Conservation (phyloP, 1,140 invertebrate genomes). For the Lanistes nyassanus region DNA sequence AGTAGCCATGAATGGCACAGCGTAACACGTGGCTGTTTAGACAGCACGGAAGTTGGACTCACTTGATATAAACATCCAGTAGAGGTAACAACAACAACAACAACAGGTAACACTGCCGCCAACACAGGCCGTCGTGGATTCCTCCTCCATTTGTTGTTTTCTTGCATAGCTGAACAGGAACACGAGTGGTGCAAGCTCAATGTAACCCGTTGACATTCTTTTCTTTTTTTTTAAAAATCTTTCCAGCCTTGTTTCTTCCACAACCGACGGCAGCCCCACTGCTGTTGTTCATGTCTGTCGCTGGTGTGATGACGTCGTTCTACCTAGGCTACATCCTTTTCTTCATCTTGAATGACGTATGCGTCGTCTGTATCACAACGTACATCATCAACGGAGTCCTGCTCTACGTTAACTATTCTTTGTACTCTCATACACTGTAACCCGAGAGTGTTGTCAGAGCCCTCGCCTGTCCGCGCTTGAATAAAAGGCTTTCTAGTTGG, state of each 20-base stretch:
- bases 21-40: too few species aligned
- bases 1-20: too few species aligned
- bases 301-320: slow-evolving; percentile 69
- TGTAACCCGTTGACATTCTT: background rate
- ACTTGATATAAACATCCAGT: too few species aligned
- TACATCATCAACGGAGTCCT: slow-evolving; percentile 79
- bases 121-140: background rate
- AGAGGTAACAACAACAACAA: background rate
- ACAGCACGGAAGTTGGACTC: too few species aligned
- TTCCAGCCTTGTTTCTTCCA: slow-evolving; percentile 32
- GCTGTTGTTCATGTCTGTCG: slow-evolving; percentile 28
- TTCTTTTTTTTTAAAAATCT: background rate
- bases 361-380: slow-evolving; percentile 82
- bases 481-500: too few species aligned
- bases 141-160: background rate
- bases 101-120: background rate
- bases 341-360: slow-evolving; percentile 79
- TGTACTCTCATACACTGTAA: slow-evolving; percentile 8
- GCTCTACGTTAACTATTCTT: slow-evolving; percentile 52
- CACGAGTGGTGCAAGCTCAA: background rate
- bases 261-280: slow-evolving; percentile 5
- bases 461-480: too few species aligned
- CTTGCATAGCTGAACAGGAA: background rate
- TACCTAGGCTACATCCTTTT: slow-evolving; percentile 83
- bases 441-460: too few species aligned